Percentiles rank a stretch among this genome's conserved stretches.
phyloP scores from a whole-genome alignment of 92 coral and sea anemone genomes.

The Phenganax subtilis region DNA sequence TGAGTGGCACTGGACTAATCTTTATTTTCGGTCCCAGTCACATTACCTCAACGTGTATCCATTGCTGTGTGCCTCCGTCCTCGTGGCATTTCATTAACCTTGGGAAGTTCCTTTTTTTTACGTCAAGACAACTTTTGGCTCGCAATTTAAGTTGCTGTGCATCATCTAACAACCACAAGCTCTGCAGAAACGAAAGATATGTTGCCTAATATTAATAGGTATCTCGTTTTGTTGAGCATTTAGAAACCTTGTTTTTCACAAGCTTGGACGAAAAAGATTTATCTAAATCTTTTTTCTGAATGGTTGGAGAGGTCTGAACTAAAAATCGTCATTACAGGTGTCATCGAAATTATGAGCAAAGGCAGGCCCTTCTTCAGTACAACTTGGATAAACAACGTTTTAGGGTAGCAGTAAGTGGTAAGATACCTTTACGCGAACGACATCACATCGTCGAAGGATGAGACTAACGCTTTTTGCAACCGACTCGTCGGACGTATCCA shows the following conservation, averaged over 20 bases:
- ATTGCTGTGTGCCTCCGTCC: constrained; percentile 73
- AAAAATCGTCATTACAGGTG: neutral
- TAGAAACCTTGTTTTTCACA: too few relatives aligned
- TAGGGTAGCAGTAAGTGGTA: neutral
- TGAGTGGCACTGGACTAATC: neutral
- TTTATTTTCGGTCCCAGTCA: neutral
- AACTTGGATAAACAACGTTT: neutral
- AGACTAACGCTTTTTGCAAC: constrained; percentile 61
- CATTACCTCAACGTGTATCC: constrained; percentile 66
- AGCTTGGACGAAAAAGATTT: too few relatives aligned
- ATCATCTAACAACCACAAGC: constrained; percentile 76
- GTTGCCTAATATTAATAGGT: too few relatives aligned
- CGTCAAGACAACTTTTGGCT: constrained; percentile 68
- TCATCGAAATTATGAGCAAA: neutral
- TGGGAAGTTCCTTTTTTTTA: constrained; percentile 42
- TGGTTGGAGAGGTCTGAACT: too few relatives aligned
- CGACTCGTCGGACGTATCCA: constrained; percentile 72
- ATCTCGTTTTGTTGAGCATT: too few relatives aligned
- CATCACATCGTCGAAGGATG: constrained; percentile 58
- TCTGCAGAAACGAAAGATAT: neutral
- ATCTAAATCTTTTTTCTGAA: too few relatives aligned
- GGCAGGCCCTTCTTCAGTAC: neutral
- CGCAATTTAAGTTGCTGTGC: constrained; percentile 71
- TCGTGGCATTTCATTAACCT: constrained; percentile 77
- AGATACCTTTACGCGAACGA: constrained; percentile 65